Percentiles rank a stretch among this genome's conserved stretches.
phyloP scores from a whole-genome alignment of 2,797 vertebrate genomes.

The Onychomys leucogaster region DNA sequence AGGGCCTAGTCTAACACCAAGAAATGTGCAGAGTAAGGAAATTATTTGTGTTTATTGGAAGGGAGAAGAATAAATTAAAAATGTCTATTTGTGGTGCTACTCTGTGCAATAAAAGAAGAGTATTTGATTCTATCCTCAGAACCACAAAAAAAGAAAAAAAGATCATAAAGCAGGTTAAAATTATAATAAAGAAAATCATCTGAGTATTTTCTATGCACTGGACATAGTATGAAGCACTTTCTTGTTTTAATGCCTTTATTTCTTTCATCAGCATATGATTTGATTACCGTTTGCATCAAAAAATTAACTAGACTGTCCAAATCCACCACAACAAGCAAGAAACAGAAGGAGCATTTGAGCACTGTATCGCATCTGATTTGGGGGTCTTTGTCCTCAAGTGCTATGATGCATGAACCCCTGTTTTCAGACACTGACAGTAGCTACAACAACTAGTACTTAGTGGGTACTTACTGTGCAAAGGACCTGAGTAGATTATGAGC shows the following conservation, averaged over 20 bases:
- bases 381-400: not conserved
- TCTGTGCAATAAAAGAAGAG: not conserved
- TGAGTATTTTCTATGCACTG: not conserved
- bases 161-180: not conserved
- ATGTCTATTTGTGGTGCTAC: not conserved
- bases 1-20: not conserved
- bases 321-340: not conserved
- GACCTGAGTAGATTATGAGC: not conserved
- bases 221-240: not conserved
- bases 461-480: not conserved
- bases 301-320: not conserved
- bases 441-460: not conserved
- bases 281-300: not conserved
- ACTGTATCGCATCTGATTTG: not conserved
- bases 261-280: slow-evolving; percentile 31
- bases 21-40: not conserved
- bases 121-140: not conserved
- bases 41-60: slow-evolving; percentile 1
- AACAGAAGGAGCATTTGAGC: not conserved
- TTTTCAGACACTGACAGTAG: not conserved
- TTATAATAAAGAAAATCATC: not conserved
- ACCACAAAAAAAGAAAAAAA: not conserved
- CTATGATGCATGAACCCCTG: not conserved
- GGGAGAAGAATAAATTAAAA: not conserved
- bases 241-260: not conserved